These are phyloP conservation scores for Trachymyrmex cornetzi DNA, from an alignment of 1,140 invertebrate species.

Conservation along the genomic window DNA sequence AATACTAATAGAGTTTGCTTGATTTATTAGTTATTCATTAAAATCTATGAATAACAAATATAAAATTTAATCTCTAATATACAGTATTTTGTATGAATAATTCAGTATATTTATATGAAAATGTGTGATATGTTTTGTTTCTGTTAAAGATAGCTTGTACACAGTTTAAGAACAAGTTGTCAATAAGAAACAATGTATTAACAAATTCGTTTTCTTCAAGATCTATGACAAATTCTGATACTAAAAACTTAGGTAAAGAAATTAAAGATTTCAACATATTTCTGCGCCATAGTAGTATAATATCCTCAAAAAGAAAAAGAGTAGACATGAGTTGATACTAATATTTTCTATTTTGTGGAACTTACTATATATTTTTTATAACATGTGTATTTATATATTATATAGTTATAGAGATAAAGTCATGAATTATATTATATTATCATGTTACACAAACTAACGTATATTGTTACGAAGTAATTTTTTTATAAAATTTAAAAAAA, in stretches of 20 bases:
- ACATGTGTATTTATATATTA: slow-evolving; percentile 32
- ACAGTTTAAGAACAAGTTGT: not conserved
- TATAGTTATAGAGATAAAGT: not conserved
- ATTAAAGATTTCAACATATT: slow-evolving; percentile 7
- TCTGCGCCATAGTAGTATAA: not conserved
- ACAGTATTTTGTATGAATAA: slow-evolving; percentile 30
- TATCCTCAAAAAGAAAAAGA: not conserved
- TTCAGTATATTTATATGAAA: not conserved
- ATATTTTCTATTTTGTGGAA: slow-evolving; percentile 23
- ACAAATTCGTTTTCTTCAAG: not conserved
- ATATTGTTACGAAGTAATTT: slow-evolving; percentile 4
- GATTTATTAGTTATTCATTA: slow-evolving; percentile 34
- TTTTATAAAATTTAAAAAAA: slow-evolving; percentile 36
- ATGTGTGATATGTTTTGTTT: slow-evolving; percentile 1
- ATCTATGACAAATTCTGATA: not conserved
- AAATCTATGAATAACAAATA: slow-evolving; percentile 32
- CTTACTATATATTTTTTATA: slow-evolving; percentile 49
- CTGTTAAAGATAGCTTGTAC: slow-evolving; percentile 19
- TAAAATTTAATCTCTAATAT: slow-evolving; percentile 1
- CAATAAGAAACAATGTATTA: not conserved
- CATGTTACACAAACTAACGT: not conserved
- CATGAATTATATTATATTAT: slow-evolving; percentile 25
- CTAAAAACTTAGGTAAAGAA: not conserved
- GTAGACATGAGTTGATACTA: not conserved
- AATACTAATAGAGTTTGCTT: slow-evolving; percentile 1